Conservation (phyloP, 2,797 vertebrate genomes). For the Notolabrus celidotus region DNA sequence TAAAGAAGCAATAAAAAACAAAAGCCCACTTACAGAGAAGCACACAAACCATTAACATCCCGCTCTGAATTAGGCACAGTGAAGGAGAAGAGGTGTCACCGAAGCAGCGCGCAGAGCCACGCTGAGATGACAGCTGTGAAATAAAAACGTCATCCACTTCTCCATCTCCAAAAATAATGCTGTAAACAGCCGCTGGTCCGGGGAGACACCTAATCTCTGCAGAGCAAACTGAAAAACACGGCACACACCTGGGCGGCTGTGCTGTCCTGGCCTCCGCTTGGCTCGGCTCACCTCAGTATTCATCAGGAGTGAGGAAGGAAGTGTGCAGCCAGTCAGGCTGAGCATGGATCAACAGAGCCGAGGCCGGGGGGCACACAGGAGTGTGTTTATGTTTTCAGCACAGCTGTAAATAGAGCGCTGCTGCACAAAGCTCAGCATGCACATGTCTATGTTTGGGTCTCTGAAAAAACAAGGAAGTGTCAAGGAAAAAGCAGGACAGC, state of each 20-base stretch:
- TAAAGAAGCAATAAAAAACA: constrained; percentile 53
- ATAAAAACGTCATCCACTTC: constrained; percentile 60
- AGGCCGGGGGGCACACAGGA: constrained; percentile 6
- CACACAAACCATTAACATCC: constrained; percentile 45
- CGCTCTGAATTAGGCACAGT: constrained; percentile 29
- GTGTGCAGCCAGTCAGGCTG: constrained; percentile 46
- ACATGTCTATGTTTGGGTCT: neutral
- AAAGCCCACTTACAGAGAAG: constrained; percentile 43
- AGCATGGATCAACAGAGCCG: constrained; percentile 51
- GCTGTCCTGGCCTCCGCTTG: constrained; percentile 53
- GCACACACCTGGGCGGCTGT: constrained; percentile 63
- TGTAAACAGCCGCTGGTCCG: constrained; percentile 56
- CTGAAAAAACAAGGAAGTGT: neutral
- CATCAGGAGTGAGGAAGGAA: constrained; percentile 57
- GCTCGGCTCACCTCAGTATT: constrained; percentile 47
- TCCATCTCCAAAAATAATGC: constrained; percentile 62
- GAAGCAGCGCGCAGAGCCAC: neutral
- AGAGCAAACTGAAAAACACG: constrained; percentile 42
- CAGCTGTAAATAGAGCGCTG: constrained; percentile 12
- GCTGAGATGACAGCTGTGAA: constrained; percentile 25
- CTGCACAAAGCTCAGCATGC: constrained; percentile 9
- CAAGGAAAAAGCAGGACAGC: neutral
- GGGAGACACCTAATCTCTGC: constrained; percentile 58
- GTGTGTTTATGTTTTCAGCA: constrained; percentile 21
- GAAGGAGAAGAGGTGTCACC: constrained; percentile 36